Evolutionary conservation across 1,140 invertebrate genomes (phyloP), one percentile per base, ranked within the genome.

Genomic region (Ceratina japonica): DNA sequence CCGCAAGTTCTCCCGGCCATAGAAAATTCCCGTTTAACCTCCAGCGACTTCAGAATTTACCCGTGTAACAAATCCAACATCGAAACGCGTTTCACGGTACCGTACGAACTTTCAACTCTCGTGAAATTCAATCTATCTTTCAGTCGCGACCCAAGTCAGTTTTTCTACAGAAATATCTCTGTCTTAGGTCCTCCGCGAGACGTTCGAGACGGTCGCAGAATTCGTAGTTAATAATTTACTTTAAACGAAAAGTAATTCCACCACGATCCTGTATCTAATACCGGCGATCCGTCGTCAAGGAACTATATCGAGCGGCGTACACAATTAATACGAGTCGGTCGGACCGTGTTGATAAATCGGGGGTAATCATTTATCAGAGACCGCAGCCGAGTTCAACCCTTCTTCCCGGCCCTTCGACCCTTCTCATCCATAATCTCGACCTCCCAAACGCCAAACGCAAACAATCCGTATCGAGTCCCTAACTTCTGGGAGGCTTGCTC

Each of bases 381-480:
- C 59, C 20, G 13, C 2, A 13, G 13, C 22, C 18, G n/a, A 27
- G 8, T 18, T n/a, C 22, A 31, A 69, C 5, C n/a, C 24, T 12
- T 31, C 24, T 12, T 31, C 13, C 20, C 7, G n/a, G n/a, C 16
- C 8, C 16, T 49, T 37, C 44, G 22, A 63, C 2, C 49, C 37
- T 22, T 22, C 44, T 16, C 27, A 31, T 65, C 51, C 49, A 18
- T 24, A 44, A 37, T 75, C 63, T 66, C 58, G 31, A 15, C n/a
- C 37, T 7, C 3, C 31, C 0, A 27, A 66, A 75, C 37, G 24
- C 62, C 49, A 54, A 74, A 74, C n/a, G 56, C 71, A 63, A 73
- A 73, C 44, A 37, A 52, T 54, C 15, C 24, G 13, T 20, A 54
- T 37, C 12, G 71, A 54, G n/a, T 18, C 10, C 12, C 18, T 0